Percentiles rank a stretch among this genome's conserved stretches.
Conservation (phyloP, 53 echinoderm and acorn worm genomes). For the Holothuria scabra region DNA sequence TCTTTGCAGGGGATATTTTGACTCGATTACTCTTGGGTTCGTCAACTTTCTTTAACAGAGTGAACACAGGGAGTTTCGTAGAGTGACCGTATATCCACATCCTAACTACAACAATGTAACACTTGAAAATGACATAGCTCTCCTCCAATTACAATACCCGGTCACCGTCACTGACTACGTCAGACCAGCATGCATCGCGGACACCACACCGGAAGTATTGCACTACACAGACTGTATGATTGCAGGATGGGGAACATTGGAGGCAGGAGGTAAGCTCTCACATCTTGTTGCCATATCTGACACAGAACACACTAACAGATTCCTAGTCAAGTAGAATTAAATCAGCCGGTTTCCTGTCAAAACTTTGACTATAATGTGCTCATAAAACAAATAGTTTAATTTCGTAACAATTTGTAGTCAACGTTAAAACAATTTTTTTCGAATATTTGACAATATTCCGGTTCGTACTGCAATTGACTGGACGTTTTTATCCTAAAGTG, state of each 20-base stretch:
- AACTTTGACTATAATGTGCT: too few relatives aligned
- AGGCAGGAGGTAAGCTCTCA: too few relatives aligned
- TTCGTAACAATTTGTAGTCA: too few relatives aligned
- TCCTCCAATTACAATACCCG: conserved; percentile 4
- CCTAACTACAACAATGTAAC: conserved; percentile 20
- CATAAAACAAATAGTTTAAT: too few relatives aligned
- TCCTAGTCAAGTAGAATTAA: too few relatives aligned
- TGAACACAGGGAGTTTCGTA: neutral
- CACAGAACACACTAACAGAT: too few relatives aligned
- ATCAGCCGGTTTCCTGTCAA: too few relatives aligned
- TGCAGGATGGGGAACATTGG: conserved; percentile 19
- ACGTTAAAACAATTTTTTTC: too few relatives aligned
- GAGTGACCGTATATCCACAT: neutral
- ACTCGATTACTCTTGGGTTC: conserved; percentile 3
- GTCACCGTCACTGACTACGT: neutral
- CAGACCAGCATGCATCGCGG: conserved; percentile 27
- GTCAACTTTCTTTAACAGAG: neutral
- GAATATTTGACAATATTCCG: too few relatives aligned
- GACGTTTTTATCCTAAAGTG: too few relatives aligned
- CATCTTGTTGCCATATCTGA: too few relatives aligned
- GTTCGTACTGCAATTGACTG: too few relatives aligned
- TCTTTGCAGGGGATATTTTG: conserved; percentile 5
- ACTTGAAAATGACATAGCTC: conserved; percentile 4
- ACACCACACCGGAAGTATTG: neutral
- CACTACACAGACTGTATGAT: conserved; percentile 19